Percentiles rank a stretch among this genome's conserved stretches.
phyloP scores from a whole-genome alignment of 2,888 invertebrate species.

The Julus scanicus region DNA sequence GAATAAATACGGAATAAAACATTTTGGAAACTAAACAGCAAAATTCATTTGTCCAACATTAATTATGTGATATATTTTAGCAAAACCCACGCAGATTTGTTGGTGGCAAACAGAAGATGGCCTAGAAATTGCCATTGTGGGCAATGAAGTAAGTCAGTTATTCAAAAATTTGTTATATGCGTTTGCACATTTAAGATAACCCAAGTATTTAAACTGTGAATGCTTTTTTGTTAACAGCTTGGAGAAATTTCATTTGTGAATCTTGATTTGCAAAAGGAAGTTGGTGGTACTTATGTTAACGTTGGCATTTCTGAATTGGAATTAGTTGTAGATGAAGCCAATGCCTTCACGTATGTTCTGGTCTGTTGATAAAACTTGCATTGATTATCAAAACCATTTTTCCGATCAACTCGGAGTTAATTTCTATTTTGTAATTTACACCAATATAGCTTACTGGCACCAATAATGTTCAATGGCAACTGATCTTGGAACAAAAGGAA shows the following conservation, averaged over 20 bases:
- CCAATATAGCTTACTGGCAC: slow-evolving; percentile 76
- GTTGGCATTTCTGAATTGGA: slow-evolving; percentile 74
- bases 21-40: background rate
- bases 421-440: slow-evolving; percentile 60
- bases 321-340: slow-evolving; percentile 78
- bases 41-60: background rate
- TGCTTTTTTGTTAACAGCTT: slow-evolving; percentile 60
- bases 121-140: slow-evolving; percentile 67
- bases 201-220: slow-evolving; percentile 17
- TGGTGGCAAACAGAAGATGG: slow-evolving; percentile 84
- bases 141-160: slow-evolving; percentile 62
- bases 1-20: no score
- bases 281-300: slow-evolving; percentile 75
- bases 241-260: slow-evolving; percentile 78
- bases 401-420: background rate
- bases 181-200: no score
- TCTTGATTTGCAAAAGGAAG: slow-evolving; percentile 75
- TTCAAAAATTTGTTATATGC: no score
- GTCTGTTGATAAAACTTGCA: slow-evolving; percentile 59
- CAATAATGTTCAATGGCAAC: slow-evolving; percentile 82
- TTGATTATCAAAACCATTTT: background rate
- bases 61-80: slow-evolving; percentile 5
- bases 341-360: slow-evolving; percentile 64
- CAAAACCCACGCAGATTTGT: slow-evolving; percentile 73
- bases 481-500: slow-evolving; percentile 82